Evolutionary conservation across 2,888 invertebrate species (phyloP), one percentile per base, ranked within the genome.

Genomic region (Operophtera brumata): DNA sequence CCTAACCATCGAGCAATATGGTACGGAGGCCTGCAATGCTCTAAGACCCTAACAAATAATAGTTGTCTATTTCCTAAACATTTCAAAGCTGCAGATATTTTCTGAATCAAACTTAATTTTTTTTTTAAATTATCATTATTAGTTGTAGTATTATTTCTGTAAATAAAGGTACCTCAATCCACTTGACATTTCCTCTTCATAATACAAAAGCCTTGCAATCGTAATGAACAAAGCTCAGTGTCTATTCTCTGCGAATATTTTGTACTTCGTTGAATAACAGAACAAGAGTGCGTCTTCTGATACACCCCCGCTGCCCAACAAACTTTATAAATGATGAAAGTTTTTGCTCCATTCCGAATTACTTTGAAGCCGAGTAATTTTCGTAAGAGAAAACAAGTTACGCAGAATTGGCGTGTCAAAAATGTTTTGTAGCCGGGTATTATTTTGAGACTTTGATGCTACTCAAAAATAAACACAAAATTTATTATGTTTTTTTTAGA

Each of bases 261-360:
- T 50, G 46, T 61, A 47, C 43, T 57, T 48, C 12, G 32, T 20
- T 57, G 39, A 59, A 61, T 54, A 55, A 57, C 39, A 53, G 48
- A 53, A 54, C 57, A 44, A 49, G 26, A 47, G 39, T 50, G 47
- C 26, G 47, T 52, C 66, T 66, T 73, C 71, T 72, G 75, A 71
- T 68, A 65, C 63, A 54, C 60, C 51, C 58, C 54, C 49, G 44
- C 50, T 43, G 59, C 57, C 52, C 57, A 51, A 64, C 65, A 65
- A 78, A 77, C 73, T 80, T 78, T 72, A 74, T 75, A 78, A 80
- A 79, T 79, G 64, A 72, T 73, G 67, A 69, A 79, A 81, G 71
- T 79, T 80, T 75, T 69, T 67, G 64, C 67, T 66, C 59, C 61
- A 63, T 67, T 71, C 66, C 66, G 65, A 68, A 75, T 77, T 71